Evolutionary conservation across 2,113 vertebrate species (phyloP).

Genomic region (Pseudorasbora parva): DNA sequence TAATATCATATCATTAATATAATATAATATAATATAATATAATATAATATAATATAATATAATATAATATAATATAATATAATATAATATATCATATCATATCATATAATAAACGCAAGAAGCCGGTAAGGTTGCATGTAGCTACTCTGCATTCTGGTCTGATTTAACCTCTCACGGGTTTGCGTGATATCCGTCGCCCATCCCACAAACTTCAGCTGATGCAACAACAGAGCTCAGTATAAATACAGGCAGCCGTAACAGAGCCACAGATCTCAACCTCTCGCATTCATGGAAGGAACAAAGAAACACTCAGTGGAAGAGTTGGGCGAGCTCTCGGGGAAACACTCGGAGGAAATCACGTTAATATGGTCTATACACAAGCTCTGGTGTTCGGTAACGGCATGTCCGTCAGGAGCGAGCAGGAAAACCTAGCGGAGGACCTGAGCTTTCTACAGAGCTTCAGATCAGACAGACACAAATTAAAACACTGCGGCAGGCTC

Average conservation of each 20-base stretch:
- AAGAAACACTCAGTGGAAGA: conserved; percentile 9
- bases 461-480: conserved; percentile 17
- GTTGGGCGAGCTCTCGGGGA: conserved; percentile 55
- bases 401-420: conserved; percentile 56
- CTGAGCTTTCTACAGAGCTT: conserved; percentile 63
- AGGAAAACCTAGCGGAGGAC: conserved; percentile 63
- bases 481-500: conserved; percentile 63
- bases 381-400: conserved; percentile 66
- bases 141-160: conserved; percentile 42
- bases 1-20: no score
- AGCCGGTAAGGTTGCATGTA: conserved; percentile 55
- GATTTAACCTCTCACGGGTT: conserved; percentile 37
- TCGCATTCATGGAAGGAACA: conserved; percentile 64
- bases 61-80: not conserved
- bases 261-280: not conserved
- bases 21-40: no score
- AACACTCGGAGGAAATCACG: conserved; percentile 10
- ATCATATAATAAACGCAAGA: conserved; percentile 15
- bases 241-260: not conserved
- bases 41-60: no score
- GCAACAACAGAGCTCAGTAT: conserved; percentile 62
- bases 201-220: conserved; percentile 64
- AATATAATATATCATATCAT: not conserved
- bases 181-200: conserved; percentile 43
- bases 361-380: conserved; percentile 71